Conservation (phyloP, 2,888 invertebrate species). For the Nesidiocoris tenuis region DNA sequence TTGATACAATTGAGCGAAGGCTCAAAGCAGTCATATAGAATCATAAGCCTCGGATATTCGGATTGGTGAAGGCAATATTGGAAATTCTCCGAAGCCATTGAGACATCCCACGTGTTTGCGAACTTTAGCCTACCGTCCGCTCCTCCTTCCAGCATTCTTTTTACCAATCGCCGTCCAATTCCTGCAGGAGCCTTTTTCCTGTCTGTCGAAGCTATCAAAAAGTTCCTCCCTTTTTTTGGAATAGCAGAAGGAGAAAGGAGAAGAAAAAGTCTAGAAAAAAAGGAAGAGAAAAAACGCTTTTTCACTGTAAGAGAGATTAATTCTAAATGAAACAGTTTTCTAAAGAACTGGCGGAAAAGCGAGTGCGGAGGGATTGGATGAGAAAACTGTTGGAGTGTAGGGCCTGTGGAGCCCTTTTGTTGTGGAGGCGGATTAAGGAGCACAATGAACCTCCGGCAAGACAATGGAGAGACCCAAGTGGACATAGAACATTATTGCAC, state of each 20-base stretch:
- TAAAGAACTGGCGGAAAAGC: constrained; percentile 10
- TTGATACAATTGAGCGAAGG: too few relatives aligned
- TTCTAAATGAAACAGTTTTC: constrained; percentile 40
- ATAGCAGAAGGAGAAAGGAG: neutral
- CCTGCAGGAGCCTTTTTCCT: too few relatives aligned
- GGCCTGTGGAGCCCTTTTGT: constrained; percentile 13
- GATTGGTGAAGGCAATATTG: too few relatives aligned
- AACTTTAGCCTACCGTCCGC: too few relatives aligned
- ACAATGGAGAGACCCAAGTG: constrained; percentile 38
- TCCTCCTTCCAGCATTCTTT: too few relatives aligned
- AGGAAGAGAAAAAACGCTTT: constrained; percentile 10
- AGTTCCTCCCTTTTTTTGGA: constrained; percentile 21
- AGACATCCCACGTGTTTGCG: too few relatives aligned
- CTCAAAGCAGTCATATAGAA: too few relatives aligned
- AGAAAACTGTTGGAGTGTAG: neutral
- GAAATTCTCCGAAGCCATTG: too few relatives aligned
- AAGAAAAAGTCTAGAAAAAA: neutral
- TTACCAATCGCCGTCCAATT: too few relatives aligned
- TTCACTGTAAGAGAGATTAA: constrained; percentile 24
- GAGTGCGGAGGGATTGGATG: neutral
- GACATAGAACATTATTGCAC: constrained; percentile 37
- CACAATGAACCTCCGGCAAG: constrained; percentile 35
- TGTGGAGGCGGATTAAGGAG: constrained; percentile 14
- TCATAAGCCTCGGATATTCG: too few relatives aligned
- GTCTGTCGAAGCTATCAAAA: constrained; percentile 19